A percentile compares a stretch with the other conserved stretches of the same genome.
phyloP scores from a whole-genome alignment of 2,888 invertebrate genomes.

The Amphipyra tragopoginis region DNA sequence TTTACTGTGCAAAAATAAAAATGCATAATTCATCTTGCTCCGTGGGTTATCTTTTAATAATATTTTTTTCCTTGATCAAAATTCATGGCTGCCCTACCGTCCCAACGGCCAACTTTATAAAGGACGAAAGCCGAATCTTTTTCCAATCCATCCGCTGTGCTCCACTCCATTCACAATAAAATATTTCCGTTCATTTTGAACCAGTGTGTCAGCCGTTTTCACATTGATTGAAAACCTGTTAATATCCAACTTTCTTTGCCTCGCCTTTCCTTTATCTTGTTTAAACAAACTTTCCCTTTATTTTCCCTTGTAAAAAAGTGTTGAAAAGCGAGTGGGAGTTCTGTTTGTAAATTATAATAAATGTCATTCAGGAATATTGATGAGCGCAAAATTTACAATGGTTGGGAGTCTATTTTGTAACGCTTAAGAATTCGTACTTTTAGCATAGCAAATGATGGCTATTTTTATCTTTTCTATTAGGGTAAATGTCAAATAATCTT shows the following conservation, averaged over 20 bases:
- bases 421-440: background rate
- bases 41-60: slow-evolving; percentile 5
- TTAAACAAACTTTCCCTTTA: slow-evolving; percentile 45
- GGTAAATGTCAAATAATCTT: too few relatives aligned
- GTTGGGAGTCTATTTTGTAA: slow-evolving; percentile 20
- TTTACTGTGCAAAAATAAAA: background rate
- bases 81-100: slow-evolving; percentile 38
- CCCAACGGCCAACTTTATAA: slow-evolving; percentile 69
- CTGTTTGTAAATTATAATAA: slow-evolving; percentile 43
- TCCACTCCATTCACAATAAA: slow-evolving; percentile 65
- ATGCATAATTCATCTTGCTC: background rate
- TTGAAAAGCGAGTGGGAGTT: slow-evolving; percentile 39
- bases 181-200: slow-evolving; percentile 58
- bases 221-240: slow-evolving; percentile 61
- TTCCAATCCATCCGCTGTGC: slow-evolving; percentile 61
- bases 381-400: slow-evolving; percentile 28
- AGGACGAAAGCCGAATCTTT: slow-evolving; percentile 66
- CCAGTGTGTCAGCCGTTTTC: slow-evolving; percentile 58
- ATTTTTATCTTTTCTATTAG: too few relatives aligned
- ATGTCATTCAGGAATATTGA: slow-evolving; percentile 48
- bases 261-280: slow-evolving; percentile 41
- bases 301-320: slow-evolving; percentile 33
- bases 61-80: slow-evolving; percentile 14
- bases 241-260: slow-evolving; percentile 52
- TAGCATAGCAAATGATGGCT: too few relatives aligned